Percentiles rank a stretch among this genome's conserved stretches.
These are phyloP conservation scores for Anoplopoma fimbria DNA, from an alignment of 2,113 vertebrate genomes.

Conservation along the genomic window DNA sequence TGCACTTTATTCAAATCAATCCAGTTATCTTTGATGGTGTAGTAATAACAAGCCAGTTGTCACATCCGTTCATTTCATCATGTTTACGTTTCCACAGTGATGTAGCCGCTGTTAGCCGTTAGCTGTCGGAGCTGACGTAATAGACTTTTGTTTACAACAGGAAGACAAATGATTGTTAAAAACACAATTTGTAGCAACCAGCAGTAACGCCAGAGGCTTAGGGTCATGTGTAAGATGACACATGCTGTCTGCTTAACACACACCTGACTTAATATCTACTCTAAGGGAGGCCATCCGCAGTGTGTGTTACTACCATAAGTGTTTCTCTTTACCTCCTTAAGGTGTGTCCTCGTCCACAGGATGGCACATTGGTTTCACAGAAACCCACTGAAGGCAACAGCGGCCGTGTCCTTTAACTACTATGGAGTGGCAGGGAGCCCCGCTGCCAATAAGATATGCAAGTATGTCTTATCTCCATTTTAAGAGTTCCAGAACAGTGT, in stretches of 20 bases:
- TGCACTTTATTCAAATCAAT: accelerated
- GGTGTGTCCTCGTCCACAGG: slow-evolving; percentile 67
- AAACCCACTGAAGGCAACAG: slow-evolving; percentile 97
- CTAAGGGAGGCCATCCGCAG: accelerated
- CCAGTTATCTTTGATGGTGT: accelerated
- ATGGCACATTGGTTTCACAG: slow-evolving; percentile 99
- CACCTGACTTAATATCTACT: too few relatives aligned
- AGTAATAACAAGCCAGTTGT: background rate
- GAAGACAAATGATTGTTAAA: background rate
- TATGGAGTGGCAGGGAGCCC: slow-evolving; percentile 92
- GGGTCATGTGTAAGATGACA: background rate
- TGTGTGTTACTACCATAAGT: background rate
- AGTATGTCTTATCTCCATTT: slow-evolving; percentile 83
- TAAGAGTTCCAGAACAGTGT: background rate
- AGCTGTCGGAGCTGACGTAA: slow-evolving; percentile 66
- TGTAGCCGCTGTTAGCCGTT: slow-evolving; percentile 57
- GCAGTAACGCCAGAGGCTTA: too few relatives aligned
- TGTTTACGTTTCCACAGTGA: slow-evolving; percentile 8
- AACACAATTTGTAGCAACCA: accelerated
- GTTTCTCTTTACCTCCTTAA: background rate
- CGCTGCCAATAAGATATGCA: slow-evolving; percentile 95
- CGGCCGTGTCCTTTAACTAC: slow-evolving; percentile 92
- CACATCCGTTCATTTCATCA: background rate
- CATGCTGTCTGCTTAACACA: background rate
- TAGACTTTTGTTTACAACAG: slow-evolving; percentile 13